A percentile compares a stretch with the other conserved stretches of the same genome.
Conservation (phyloP, 2,113 vertebrate genomes). For the Indicator maculatus region DNA sequence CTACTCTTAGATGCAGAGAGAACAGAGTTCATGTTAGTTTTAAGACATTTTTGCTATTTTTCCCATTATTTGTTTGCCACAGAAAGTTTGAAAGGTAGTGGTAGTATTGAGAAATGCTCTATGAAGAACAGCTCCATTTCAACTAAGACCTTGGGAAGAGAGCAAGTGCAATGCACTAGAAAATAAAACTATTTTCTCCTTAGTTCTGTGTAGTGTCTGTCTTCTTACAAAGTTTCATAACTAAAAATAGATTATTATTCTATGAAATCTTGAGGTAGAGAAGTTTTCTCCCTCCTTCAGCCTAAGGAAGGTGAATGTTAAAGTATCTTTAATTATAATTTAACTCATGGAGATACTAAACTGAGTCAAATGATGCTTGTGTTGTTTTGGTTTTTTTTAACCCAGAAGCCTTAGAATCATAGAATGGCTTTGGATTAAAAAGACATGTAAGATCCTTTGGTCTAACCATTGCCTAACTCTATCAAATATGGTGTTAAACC, state of each 20-base stretch:
- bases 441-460: too few species aligned
- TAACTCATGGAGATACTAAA: neutral
- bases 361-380: rapidly evolving
- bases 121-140: neutral
- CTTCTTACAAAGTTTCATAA: neutral
- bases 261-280: neutral
- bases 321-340: neutral
- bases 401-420: neutral
- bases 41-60: neutral
- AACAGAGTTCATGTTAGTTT: constrained; percentile 15
- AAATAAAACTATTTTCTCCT: neutral
- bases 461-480: too few species aligned
- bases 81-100: neutral
- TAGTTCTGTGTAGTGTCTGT: neutral
- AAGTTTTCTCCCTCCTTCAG: neutral
- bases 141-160: neutral
- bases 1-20: neutral
- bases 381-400: neutral
- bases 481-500: too few species aligned
- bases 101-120: neutral
- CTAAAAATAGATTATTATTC: neutral
- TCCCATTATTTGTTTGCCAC: neutral
- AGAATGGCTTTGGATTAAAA: too few species aligned
- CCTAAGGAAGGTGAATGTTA: neutral
- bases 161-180: neutral